phyloP scores from a whole-genome alignment of 2,113 vertebrate species.

The Dryoscopus gambensis region DNA sequence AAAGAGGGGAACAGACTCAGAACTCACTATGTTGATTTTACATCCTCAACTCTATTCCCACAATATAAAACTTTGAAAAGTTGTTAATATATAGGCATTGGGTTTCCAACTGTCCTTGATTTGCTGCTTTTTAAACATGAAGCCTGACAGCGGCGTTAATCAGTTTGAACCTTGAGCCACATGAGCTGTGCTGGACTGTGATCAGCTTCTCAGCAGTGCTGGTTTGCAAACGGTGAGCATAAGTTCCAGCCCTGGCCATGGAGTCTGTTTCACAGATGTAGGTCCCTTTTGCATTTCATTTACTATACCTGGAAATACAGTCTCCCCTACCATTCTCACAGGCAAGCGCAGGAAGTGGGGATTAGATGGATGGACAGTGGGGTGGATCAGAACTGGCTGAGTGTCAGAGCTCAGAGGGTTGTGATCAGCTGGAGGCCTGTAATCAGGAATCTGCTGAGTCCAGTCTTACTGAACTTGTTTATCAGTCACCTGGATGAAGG shows the following conservation, averaged over 20 bases:
- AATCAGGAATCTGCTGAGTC: not conserved
- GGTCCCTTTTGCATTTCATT: not conserved
- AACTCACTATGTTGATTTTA: not conserved
- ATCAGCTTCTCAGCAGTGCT: not conserved
- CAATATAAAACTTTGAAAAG: not conserved
- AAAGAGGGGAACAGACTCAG: not conserved
- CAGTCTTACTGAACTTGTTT: not conserved
- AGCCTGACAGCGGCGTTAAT: fast-evolving
- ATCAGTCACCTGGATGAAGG: not conserved
- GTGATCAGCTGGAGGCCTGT: not conserved
- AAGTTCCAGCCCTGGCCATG: not conserved
- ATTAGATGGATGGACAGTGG: not conserved
- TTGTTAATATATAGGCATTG: not conserved
- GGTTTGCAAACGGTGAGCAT: not conserved
- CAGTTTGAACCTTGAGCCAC: not conserved
- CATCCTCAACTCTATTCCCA: not conserved
- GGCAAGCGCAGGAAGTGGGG: not conserved
- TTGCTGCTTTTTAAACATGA: not conserved
- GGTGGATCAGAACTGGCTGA: not conserved
- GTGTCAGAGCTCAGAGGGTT: not conserved
- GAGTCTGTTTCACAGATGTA: not conserved
- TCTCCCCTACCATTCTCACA: not conserved
- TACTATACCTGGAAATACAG: not conserved
- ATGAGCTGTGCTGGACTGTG: fast-evolving
- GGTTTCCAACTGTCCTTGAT: not conserved